These are phyloP conservation scores for Poeciliopsis retropinna DNA, from an alignment of 2,113 vertebrate genomes.

Conservation along the genomic window DNA sequence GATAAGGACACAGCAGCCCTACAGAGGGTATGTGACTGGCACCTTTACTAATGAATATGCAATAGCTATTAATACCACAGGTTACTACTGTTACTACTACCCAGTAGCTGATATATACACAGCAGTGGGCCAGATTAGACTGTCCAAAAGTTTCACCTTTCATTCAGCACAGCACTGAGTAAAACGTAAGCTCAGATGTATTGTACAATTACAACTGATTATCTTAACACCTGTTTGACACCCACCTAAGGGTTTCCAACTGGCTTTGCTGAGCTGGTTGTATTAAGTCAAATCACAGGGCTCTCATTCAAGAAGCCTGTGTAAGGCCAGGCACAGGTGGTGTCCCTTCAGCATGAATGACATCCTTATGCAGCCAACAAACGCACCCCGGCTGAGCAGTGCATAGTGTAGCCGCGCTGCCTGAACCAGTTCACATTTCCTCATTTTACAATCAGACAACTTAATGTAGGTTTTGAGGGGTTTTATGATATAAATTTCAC, in stretches of 20 bases:
- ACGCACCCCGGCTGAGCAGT: neutral
- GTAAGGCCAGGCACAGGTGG: no score
- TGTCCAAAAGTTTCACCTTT: neutral
- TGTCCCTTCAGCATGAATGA: neutral
- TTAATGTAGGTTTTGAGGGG: neutral
- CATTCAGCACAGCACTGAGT: neutral
- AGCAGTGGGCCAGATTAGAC: neutral
- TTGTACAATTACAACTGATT: neutral
- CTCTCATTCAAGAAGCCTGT: no score
- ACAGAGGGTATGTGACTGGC: constrained; percentile 79
- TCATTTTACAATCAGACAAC: neutral
- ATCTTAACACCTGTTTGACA: neutral
- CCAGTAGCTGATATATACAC: no score
- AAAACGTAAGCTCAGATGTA: neutral
- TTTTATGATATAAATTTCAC: no score
- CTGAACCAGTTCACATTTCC: neutral
- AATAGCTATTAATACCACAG: neutral
- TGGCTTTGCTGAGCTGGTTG: neutral
- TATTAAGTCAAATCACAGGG: neutral
- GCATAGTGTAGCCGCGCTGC: neutral
- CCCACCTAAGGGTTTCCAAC: neutral
- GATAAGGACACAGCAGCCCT: constrained; percentile 75
- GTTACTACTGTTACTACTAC: neutral
- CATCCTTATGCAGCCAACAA: neutral
- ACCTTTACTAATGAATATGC: neutral